Evolutionary conservation across 2,888 invertebrate genomes (phyloP).

Genomic region (Furcula furcula): DNA sequence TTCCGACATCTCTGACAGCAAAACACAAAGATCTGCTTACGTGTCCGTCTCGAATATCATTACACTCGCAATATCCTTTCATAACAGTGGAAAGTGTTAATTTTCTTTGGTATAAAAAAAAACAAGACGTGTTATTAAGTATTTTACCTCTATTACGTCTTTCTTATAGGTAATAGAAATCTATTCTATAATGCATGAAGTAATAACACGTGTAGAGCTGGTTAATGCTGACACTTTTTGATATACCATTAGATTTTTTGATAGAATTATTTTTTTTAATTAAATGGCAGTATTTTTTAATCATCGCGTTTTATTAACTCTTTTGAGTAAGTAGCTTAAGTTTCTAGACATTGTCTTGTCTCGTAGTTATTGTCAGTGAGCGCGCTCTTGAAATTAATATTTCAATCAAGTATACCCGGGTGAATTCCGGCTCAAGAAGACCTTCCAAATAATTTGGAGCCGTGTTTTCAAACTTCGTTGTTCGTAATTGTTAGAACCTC

Average conservation of each 20-base stretch:
- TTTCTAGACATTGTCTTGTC: conserved; percentile 5
- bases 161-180: conserved; percentile 25
- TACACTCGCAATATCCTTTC: conserved; percentile 12
- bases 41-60: background rate
- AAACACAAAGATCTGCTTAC: background rate
- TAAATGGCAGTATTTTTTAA: too few species aligned
- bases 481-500: conserved; percentile 12
- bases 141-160: conserved; percentile 34
- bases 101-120: conserved; percentile 17
- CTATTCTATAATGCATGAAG: conserved; percentile 20
- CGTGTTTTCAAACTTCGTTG: conserved; percentile 15
- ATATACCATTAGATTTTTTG: too few species aligned
- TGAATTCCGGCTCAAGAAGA: conserved; percentile 42
- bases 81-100: conserved; percentile 25
- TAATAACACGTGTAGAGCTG: conserved; percentile 22
- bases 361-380: conserved; percentile 26
- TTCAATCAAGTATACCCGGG: conserved; percentile 63
- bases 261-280: too few species aligned
- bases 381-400: conserved; percentile 60
- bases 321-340: background rate
- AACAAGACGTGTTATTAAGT: conserved; percentile 35
- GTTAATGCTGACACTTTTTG: background rate
- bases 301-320: too few species aligned
- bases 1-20: conserved; percentile 20
- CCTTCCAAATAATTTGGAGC: conserved; percentile 41